Base-by-base conservation (phyloP, 2,888 invertebrate genomes). In the Odontocolon sp. region DNA sequence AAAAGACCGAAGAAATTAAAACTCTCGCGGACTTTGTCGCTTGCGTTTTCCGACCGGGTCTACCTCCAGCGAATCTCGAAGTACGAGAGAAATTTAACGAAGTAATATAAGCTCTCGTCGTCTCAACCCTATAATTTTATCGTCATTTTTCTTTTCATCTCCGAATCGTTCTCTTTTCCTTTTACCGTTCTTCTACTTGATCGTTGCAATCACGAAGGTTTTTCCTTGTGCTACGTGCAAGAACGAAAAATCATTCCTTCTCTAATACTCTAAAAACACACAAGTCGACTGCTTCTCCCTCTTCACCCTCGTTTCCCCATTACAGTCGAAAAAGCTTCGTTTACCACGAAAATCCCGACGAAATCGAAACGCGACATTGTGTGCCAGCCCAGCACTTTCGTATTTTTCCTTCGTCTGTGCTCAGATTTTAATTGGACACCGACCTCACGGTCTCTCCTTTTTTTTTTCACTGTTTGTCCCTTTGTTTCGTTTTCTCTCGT, bases 21-120 rank as follows among this genome's bases (percentile, higher is more conserved):
- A n/a, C 18, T 18, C 23, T 16, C 52, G 28, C 16, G 9, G 42
- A 50, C 18, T 66, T 40, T 52, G 57, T 57, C 33, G 59, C 23
- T 50, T 14, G 38, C 14, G 18, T 33, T 63, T 63, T 38, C 18
- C 38, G 38, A 33, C 26, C 33, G 31, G 31, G n/a, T 26, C 40
- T 5, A 18, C 9, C 45, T 26, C 33, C 23, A 9, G 9, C 23
- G n/a, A 36, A 14, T 33, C 23, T 50, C 47, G 36, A 47, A 18
- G 47, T 50, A 36, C 38, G 18, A 18, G 50, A 69, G 47, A 21
- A 57, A 59, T 18, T 59, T 47, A 50, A 59, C 57, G 1, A 40
- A 26, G n/a, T 33, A 31, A 14, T 26, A 21, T 36, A 36, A 40
- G 38, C 31, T 31, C 31, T 33, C n/a, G 18, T 33, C 14, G 8